These are phyloP conservation scores for Haemorhous mexicanus DNA, from an alignment of 2,113 vertebrate species.

Conservation along the genomic window DNA sequence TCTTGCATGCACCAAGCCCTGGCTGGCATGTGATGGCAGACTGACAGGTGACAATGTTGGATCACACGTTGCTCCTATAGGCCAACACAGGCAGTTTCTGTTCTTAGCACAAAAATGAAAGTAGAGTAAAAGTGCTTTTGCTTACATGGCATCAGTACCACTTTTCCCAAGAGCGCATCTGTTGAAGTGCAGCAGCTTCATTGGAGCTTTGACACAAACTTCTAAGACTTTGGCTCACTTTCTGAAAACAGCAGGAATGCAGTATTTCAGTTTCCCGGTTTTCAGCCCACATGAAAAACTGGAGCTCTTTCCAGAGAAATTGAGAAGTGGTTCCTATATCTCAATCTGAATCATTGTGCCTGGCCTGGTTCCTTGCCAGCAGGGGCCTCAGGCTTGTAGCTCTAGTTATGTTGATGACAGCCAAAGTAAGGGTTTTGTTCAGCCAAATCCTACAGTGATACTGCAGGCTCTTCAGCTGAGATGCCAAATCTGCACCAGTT, in stretches of 20 bases:
- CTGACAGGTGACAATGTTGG: background rate
- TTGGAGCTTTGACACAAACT: background rate
- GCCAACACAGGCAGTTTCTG: background rate
- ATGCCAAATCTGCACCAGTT: background rate
- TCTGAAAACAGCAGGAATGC: background rate
- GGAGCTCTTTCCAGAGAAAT: background rate
- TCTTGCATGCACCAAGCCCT: background rate
- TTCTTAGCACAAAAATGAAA: background rate
- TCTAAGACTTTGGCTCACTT: background rate
- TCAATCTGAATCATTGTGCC: background rate
- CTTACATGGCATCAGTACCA: background rate
- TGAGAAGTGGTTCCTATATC: background rate
- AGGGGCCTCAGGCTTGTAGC: background rate
- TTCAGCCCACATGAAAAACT: background rate
- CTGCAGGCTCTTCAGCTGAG: background rate
- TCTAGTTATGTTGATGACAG: background rate
- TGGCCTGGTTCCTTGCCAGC: background rate
- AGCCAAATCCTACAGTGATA: background rate
- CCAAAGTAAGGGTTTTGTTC: background rate
- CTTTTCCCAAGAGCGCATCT: background rate
- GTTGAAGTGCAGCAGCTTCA: background rate
- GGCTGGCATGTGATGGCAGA: background rate
- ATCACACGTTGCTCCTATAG: accelerated
- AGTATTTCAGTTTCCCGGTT: background rate
- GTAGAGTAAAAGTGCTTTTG: background rate